Evolutionary conservation across 1,140 invertebrate genomes (phyloP), one percentile per base, ranked within the genome.

Genomic region (Drosophila biarmipes): DNA sequence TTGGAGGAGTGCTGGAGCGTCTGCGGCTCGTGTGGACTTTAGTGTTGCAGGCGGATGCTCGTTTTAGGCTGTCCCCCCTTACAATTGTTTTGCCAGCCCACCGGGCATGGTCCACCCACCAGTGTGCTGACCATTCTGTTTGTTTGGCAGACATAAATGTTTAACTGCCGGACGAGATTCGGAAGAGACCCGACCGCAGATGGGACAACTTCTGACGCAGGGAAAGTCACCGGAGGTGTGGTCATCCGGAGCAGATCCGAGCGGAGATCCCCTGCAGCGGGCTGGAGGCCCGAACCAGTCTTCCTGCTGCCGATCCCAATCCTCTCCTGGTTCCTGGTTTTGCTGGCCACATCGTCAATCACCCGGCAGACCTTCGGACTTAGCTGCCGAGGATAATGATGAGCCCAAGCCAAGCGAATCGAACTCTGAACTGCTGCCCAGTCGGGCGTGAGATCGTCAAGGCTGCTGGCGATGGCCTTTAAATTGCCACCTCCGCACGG

Each of bases 401-500:
- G 27, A 27, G 24, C 45, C 58, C 37, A 21, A 10, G 35, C 29
- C 21, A 17, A 55, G 19, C 49, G 62, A 68, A 55, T 48, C 66
- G 67, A 71, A 71, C 63, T 69, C 72, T 66, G 64, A 71, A 69
- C 67, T 69, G 62, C 66, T 87, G 81, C 66, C 73, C 75, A 82
- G 82, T 86, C 82, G 78, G 76, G 61, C 82, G 62, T 89, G 74
- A 82, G 84, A 89, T 89, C 82, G 68, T 68, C 82, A 79, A 89
- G 82, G 84, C 81, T 85, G 68, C 73, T 52, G 63, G 63, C 67
- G 82, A 89, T 89, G 82, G 75, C 82, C 82, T 79, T 79, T 86
- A 79, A 86, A 86, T 86, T 86, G 82, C 71, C 75, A 77, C 73
- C 43, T 73, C 63, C 27, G 35, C 37, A 42, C 66, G 14, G 6